These are phyloP conservation scores for Samia ricini DNA, from an alignment of 1,140 invertebrate genomes.

Conservation along the genomic window DNA sequence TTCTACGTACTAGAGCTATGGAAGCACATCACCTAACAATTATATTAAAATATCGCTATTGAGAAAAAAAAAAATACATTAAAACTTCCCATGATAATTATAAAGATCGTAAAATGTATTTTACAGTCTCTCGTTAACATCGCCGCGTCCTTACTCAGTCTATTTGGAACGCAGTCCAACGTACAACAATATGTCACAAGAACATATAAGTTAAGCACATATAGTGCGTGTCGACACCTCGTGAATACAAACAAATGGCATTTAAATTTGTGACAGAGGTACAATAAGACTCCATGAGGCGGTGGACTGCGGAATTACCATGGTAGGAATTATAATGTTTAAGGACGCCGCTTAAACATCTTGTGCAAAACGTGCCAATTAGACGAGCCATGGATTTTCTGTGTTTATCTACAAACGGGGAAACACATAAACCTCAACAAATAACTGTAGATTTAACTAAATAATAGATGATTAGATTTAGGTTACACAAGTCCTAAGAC, in stretches of 20 bases:
- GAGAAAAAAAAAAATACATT: too few species aligned
- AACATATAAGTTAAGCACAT: constrained; percentile 33
- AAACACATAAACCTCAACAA: too few species aligned
- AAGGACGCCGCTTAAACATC: constrained; percentile 12
- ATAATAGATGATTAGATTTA: too few species aligned
- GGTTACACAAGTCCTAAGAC: too few species aligned
- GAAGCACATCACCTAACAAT: too few species aligned
- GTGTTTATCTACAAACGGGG: too few species aligned
- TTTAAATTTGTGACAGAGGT: constrained; percentile 56
- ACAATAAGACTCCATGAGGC: constrained; percentile 31
- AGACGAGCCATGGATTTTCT: too few species aligned
- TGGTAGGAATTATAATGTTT: constrained; percentile 29
- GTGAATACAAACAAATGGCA: constrained; percentile 68
- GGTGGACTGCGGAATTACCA: constrained; percentile 47
- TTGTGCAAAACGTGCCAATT: not conserved
- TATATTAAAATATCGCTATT: too few species aligned
- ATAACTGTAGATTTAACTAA: too few species aligned
- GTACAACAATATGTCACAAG: constrained; percentile 47
- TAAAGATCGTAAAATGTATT: constrained; percentile 6
- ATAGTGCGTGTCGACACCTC: constrained; percentile 43
- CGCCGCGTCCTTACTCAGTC: constrained; percentile 39
- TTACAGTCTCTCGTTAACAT: constrained; percentile 21
- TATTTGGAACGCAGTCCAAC: constrained; percentile 46
- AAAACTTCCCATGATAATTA: not conserved
- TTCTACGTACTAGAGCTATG: too few species aligned